These are phyloP conservation scores for Triops cancriformis DNA, from an alignment of 1,140 invertebrate genomes.

Conservation along the genomic window DNA sequence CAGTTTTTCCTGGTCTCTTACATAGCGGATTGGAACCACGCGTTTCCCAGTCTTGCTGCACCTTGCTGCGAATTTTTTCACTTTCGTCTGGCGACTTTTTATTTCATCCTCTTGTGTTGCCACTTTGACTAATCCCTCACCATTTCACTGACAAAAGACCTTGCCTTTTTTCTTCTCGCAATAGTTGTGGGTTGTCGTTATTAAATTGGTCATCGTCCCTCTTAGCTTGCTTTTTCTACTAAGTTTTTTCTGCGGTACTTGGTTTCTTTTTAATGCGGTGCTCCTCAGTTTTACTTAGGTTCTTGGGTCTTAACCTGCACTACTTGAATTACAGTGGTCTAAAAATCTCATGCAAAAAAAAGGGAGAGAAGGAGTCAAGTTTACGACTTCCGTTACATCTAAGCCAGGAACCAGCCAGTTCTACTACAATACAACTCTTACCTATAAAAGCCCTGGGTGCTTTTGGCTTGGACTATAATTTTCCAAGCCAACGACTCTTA, in stretches of 20 bases:
- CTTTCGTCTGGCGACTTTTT: background rate
- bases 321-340: background rate
- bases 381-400: conserved; percentile 6
- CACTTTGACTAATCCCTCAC: background rate
- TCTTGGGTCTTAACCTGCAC: background rate
- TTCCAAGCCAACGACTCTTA: conserved; percentile 13
- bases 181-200: background rate
- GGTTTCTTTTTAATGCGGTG: background rate
- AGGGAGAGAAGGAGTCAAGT: background rate
- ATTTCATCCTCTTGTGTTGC: too few species aligned
- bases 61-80: background rate
- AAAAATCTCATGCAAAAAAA: background rate
- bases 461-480: conserved; percentile 6
- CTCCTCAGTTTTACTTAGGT: background rate
- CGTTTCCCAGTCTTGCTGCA: background rate
- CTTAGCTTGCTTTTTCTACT: background rate
- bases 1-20: background rate
- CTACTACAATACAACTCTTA: background rate
- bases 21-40: background rate
- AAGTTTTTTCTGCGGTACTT: background rate
- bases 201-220: conserved; percentile 5
- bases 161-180: background rate
- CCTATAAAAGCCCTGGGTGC: conserved; percentile 5
- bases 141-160: background rate
- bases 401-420: background rate